These are phyloP conservation scores for Chloroclysta siterata DNA, from an alignment of 2,888 invertebrate species.

Conservation along the genomic window DNA sequence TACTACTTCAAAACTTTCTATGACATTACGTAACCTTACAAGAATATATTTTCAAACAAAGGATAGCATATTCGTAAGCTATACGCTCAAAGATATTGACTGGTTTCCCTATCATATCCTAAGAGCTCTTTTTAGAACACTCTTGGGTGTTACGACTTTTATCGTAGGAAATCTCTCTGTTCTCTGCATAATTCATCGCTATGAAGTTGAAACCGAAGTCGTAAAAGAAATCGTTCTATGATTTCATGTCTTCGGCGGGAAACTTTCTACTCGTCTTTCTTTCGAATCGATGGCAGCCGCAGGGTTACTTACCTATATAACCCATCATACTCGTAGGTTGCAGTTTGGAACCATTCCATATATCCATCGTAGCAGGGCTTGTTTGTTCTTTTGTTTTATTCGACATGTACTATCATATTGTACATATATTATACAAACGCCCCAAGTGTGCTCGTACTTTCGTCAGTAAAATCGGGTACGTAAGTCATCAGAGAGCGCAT, in stretches of 20 bases:
- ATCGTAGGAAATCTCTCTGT: constrained; percentile 82
- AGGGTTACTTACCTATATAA: constrained; percentile 57
- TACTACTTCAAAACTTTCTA: not conserved
- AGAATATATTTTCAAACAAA: constrained; percentile 37
- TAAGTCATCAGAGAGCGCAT: too few relatives aligned
- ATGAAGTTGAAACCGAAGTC: constrained; percentile 84
- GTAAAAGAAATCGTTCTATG: constrained; percentile 85
- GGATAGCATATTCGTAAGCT: constrained; percentile 35
- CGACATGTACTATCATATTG: not conserved
- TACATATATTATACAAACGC: too few relatives aligned
- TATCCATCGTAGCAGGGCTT: constrained; percentile 25
- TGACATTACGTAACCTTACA: constrained; percentile 7
- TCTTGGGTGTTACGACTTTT: constrained; percentile 82
- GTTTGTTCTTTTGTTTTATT: constrained; percentile 23
- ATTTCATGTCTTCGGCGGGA: constrained; percentile 81
- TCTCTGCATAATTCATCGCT: constrained; percentile 84
- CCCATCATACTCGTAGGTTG: constrained; percentile 50
- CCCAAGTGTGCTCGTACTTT: too few relatives aligned
- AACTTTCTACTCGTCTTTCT: constrained; percentile 79
- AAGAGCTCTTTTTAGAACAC: constrained; percentile 78
- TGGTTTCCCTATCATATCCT: constrained; percentile 62
- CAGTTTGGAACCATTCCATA: constrained; percentile 42
- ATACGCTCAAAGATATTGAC: constrained; percentile 38
- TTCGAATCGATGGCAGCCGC: constrained; percentile 69
- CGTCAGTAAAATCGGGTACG: too few relatives aligned